These are phyloP conservation scores for Ceratoteleas bidentatus DNA, from an alignment of 1,140 invertebrate species.

Conservation along the genomic window DNA sequence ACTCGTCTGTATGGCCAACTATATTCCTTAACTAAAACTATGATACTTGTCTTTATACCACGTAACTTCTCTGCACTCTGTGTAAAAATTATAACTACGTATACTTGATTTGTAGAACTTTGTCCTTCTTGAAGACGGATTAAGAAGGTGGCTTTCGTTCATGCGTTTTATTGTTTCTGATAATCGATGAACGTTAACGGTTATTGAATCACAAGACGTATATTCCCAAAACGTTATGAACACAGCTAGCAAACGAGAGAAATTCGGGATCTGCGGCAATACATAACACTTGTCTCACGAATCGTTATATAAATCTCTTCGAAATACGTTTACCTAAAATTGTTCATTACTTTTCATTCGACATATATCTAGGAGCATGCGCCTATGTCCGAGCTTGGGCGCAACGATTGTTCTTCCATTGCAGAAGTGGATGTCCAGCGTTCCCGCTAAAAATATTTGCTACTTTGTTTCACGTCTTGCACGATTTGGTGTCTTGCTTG, in stretches of 20 bases:
- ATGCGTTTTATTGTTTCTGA: neutral
- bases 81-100: neutral
- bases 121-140: neutral
- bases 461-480: neutral
- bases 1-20: no score
- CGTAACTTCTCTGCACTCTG: neutral
- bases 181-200: constrained; percentile 9
- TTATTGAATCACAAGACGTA: constrained; percentile 10
- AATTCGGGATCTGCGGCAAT: constrained; percentile 23
- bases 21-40: no score
- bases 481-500: neutral
- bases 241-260: constrained; percentile 23
- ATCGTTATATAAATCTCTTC: constrained; percentile 37
- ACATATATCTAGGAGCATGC: constrained; percentile 18
- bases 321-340: constrained; percentile 32
- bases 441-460: neutral
- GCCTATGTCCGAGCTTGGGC: constrained; percentile 6
- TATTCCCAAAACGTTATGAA: constrained; percentile 11
- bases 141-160: constrained; percentile 3
- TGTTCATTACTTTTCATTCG: constrained; percentile 13
- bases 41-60: no score
- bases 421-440: neutral
- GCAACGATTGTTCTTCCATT: neutral
- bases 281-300: constrained; percentile 16
- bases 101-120: neutral